phyloP scores from a whole-genome alignment of 2,113 vertebrate species.

The Taxidea taxus region DNA sequence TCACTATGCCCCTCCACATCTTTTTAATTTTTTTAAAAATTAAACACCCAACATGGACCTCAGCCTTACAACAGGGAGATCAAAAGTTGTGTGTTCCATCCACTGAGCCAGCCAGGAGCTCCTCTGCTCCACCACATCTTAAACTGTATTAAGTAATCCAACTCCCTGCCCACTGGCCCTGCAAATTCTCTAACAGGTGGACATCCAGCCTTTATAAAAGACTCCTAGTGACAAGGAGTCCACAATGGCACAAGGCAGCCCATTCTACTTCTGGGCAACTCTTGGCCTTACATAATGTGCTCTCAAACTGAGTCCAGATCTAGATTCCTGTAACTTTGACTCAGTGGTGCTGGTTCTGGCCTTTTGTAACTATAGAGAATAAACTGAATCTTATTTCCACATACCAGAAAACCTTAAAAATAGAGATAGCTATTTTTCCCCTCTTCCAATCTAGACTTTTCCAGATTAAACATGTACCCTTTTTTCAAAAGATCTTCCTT shows the following conservation, averaged over 20 bases:
- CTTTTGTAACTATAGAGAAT: constrained; percentile 3
- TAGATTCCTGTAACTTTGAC: neutral
- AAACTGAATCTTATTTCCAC: neutral
- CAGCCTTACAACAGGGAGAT: neutral
- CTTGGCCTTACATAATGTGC: neutral
- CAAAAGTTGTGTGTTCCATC: neutral
- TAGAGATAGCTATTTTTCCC: neutral
- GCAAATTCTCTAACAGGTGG: neutral
- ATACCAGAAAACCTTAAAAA: constrained; percentile 10
- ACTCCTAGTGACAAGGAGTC: neutral
- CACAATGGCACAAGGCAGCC: neutral
- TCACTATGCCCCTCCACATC: neutral
- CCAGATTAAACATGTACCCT: neutral
- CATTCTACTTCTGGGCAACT: neutral
- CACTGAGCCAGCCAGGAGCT: neutral
- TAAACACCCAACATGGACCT: neutral
- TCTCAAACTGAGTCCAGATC: neutral
- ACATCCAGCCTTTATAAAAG: neutral
- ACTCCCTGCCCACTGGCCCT: neutral
- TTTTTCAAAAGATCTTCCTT: constrained; percentile 10
- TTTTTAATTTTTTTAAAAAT: neutral
- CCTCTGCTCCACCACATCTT: neutral
- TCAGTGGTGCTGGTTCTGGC: neutral
- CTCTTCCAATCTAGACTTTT: constrained; percentile 37
- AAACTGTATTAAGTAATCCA: neutral